These are phyloP conservation scores for Drosophila greeni DNA, from an alignment of 2,888 invertebrate species.

Conservation along the genomic window DNA sequence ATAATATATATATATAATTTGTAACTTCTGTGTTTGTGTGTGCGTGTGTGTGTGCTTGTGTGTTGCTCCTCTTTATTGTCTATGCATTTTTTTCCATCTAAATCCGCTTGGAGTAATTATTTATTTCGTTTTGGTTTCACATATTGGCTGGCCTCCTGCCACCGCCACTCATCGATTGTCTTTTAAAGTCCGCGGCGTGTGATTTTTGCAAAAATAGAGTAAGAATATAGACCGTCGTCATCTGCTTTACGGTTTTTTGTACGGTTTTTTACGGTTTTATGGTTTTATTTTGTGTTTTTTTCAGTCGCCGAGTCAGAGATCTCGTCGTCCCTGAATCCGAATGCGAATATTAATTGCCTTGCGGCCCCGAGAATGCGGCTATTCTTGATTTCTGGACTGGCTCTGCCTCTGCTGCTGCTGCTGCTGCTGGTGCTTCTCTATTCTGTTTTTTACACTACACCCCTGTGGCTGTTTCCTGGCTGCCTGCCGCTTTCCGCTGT, in stretches of 20 bases:
- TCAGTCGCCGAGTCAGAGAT: slow-evolving; percentile 19
- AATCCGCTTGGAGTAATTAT: slow-evolving; percentile 15
- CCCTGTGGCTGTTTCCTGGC: slow-evolving; percentile 46
- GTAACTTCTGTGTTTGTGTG: slow-evolving; percentile 3
- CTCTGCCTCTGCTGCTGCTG: slow-evolving; percentile 34
- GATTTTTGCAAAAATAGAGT: neutral
- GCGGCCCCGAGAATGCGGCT: slow-evolving; percentile 46
- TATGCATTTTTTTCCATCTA: slow-evolving; percentile 17
- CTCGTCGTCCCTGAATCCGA: slow-evolving; percentile 14
- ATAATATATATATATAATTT: slow-evolving; percentile 8
- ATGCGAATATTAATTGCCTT: slow-evolving; percentile 20
- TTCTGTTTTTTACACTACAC: slow-evolving; percentile 41
- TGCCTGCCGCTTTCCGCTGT: slow-evolving; percentile 68
- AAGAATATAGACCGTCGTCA: neutral
- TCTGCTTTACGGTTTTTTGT: neutral
- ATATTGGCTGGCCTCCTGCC: slow-evolving; percentile 14
- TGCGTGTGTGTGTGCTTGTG: neutral
- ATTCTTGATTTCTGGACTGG: slow-evolving; percentile 47
- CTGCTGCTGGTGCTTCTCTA: slow-evolving; percentile 24
- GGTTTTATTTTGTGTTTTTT: neutral
- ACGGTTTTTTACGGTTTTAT: neutral
- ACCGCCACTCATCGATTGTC: slow-evolving; percentile 14
- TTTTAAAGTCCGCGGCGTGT: slow-evolving; percentile 10
- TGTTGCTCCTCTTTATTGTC: slow-evolving; percentile 7
- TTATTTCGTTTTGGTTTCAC: slow-evolving; percentile 3